Evolutionary conservation across 2,888 invertebrate genomes (phyloP).

Genomic region (Amphipoea oculea): DNA sequence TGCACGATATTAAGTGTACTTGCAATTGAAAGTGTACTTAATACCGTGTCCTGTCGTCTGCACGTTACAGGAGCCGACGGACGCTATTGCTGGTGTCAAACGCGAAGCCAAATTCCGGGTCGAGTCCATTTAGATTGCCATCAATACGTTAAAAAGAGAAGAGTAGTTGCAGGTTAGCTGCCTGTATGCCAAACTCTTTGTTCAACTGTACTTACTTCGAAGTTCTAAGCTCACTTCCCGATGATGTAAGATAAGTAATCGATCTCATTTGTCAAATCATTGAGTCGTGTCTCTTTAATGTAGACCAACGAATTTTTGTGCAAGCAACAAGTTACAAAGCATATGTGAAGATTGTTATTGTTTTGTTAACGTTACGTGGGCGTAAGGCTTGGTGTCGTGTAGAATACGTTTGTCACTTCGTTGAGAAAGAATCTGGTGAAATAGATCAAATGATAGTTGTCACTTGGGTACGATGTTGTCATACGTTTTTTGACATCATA

Average conservation of each 20-base stretch:
- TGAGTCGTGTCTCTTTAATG: conserved; percentile 65
- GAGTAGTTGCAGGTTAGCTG: no score
- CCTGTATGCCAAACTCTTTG: neutral
- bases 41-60: neutral
- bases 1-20: no score
- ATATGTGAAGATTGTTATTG: conserved; percentile 45
- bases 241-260: conserved; percentile 73
- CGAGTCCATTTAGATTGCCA: neutral
- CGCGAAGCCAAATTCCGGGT: neutral
- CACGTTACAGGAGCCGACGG: neutral
- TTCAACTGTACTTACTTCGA: conserved; percentile 41
- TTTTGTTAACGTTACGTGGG: conserved; percentile 51
- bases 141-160: neutral
- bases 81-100: neutral
- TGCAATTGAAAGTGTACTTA: neutral
- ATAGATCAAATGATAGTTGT: conserved; percentile 28
- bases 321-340: conserved; percentile 49
- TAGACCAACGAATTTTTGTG: conserved; percentile 64
- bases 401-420: conserved; percentile 41
- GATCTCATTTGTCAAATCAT: conserved; percentile 75
- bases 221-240: conserved; percentile 63
- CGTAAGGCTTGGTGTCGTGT: conserved; percentile 23
- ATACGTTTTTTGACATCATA: neutral
- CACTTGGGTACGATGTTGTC: conserved; percentile 19
- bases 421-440: conserved; percentile 55